phyloP scores from a whole-genome alignment of 2,888 invertebrate genomes.

The Cephus nigrinus region DNA sequence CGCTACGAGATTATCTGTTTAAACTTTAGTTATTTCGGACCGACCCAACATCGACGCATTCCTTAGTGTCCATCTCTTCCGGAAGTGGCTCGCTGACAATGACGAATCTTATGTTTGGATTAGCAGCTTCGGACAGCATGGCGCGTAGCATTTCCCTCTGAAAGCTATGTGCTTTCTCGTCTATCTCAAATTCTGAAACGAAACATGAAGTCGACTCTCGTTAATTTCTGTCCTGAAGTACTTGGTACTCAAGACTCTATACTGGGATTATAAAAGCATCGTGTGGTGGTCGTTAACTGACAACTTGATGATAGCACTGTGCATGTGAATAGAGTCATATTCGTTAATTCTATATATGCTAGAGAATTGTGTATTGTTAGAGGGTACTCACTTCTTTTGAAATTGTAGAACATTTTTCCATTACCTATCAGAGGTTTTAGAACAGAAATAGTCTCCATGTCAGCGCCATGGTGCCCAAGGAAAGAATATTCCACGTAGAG shows the following conservation, averaged over 20 bases:
- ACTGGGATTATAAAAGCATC: not conserved
- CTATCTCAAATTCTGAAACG: constrained; percentile 46
- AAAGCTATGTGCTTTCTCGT: constrained; percentile 36
- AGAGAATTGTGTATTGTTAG: not conserved
- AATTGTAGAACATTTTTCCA: constrained; percentile 39
- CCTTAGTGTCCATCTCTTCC: constrained; percentile 46
- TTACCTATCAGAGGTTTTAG: constrained; percentile 29
- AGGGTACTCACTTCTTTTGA: constrained; percentile 35
- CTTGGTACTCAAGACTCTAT: not conserved
- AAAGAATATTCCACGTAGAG: constrained; percentile 57
- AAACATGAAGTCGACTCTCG: not conserved
- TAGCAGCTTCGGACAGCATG: constrained; percentile 43
- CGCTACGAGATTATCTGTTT: not conserved
- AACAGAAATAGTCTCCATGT: constrained; percentile 54
- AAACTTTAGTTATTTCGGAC: constrained; percentile 14
- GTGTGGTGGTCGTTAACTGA: not conserved
- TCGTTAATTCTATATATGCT: not conserved
- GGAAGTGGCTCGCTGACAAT: constrained; percentile 52
- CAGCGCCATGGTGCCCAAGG: constrained; percentile 47
- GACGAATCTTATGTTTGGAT: constrained; percentile 48
- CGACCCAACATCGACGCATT: constrained; percentile 57
- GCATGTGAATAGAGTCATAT: not conserved
- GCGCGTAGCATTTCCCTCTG: constrained; percentile 42
- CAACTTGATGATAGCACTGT: not conserved
- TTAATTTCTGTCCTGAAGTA: not conserved